Percentiles rank a stretch among this genome's conserved stretches.
phyloP scores from a whole-genome alignment of 2,888 invertebrate genomes.

The Dyspetes luteomarginatus region DNA sequence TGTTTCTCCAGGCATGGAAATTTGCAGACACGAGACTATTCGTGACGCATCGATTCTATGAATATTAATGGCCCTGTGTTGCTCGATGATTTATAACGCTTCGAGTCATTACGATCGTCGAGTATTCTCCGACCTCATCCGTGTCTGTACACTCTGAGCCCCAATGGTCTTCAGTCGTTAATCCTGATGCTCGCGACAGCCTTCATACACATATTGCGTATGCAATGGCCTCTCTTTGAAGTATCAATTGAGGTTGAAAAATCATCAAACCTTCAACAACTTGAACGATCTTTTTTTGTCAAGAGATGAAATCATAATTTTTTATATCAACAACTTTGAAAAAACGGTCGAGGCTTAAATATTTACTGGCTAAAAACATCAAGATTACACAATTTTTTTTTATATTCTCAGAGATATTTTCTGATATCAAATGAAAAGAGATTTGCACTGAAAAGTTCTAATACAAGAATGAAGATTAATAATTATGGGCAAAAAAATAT shows the following conservation, averaged over 20 bases:
- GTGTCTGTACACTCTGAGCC: conserved; percentile 37
- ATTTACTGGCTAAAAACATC: no score
- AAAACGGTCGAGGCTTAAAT: no score
- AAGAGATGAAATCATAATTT: no score
- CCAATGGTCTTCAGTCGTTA: conserved; percentile 60
- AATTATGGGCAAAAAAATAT: no score
- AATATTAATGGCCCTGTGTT: conserved; percentile 70
- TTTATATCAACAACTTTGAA: no score
- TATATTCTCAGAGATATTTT: no score
- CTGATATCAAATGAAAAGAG: no score
- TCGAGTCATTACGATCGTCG: conserved; percentile 69
- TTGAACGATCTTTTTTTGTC: background rate
- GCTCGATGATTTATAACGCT: conserved; percentile 71
- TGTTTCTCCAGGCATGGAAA: conserved; percentile 54
- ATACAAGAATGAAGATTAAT: no score
- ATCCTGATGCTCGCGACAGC: conserved; percentile 64
- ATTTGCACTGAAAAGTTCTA: no score
- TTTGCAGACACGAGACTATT: conserved; percentile 48
- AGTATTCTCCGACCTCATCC: conserved; percentile 32
- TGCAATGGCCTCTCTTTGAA: background rate
- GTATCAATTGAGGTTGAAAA: conserved; percentile 67
- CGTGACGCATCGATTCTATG: conserved; percentile 72
- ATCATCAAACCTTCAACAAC: conserved; percentile 48
- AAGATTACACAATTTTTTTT: no score
- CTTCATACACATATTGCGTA: conserved; percentile 45